Evolutionary conservation across 2,113 vertebrate species (phyloP).

Genomic region (Orycteropus afer): DNA sequence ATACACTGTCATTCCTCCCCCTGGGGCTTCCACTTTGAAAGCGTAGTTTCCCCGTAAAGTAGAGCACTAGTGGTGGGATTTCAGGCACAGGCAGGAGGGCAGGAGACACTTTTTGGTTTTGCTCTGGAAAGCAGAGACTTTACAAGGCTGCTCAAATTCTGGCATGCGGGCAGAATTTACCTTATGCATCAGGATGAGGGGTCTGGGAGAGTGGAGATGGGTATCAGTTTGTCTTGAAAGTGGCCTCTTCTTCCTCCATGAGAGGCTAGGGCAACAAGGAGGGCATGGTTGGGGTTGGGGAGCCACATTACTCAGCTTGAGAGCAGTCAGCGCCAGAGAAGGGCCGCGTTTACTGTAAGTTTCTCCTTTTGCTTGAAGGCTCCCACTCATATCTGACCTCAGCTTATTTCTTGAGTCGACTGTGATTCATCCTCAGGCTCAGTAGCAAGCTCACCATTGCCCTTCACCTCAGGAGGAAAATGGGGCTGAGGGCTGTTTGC

Average conservation of each 20-base stretch:
- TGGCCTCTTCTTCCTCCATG: neutral
- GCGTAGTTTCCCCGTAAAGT: neutral
- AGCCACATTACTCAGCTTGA: conserved; percentile 79
- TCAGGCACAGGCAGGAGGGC: neutral
- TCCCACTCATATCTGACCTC: conserved; percentile 81
- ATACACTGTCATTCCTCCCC: neutral
- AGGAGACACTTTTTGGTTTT: neutral
- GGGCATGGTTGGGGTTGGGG: neutral
- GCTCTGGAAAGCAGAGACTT: neutral
- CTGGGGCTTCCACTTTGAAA: neutral
- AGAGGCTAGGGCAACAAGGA: neutral
- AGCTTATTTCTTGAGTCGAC: conserved; percentile 47
- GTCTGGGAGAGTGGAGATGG: neutral
- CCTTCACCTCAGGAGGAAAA: neutral
- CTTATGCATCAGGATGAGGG: too few species aligned
- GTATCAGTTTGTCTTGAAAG: neutral
- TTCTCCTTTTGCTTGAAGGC: conserved; percentile 6
- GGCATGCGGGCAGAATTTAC: neutral
- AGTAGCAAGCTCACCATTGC: fast-evolving
- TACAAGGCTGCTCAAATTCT: neutral
- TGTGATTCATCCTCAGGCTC: conserved; percentile 79
- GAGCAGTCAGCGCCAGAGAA: conserved; percentile 70
- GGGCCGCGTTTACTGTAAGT: conserved; percentile 75
- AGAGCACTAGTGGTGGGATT: neutral
- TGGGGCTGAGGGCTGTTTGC: neutral